These are phyloP conservation scores for Argyrosomus regius DNA, from an alignment of 2,797 vertebrate genomes.

Conservation along the genomic window DNA sequence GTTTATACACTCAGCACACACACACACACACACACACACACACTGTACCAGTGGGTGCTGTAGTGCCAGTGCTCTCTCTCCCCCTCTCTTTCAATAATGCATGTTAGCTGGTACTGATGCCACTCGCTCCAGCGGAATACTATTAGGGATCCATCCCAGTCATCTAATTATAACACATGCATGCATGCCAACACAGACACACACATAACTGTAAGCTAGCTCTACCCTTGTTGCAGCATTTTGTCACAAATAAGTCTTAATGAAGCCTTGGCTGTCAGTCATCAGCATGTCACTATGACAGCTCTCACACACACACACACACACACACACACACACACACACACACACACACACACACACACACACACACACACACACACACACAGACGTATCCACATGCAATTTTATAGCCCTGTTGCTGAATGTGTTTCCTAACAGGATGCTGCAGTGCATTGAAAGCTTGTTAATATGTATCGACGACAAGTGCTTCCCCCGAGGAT, in stretches of 20 bases:
- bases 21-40: constrained; percentile 20
- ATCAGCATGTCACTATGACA: neutral
- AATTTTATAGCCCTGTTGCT: constrained; percentile 12
- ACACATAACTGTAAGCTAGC: neutral
- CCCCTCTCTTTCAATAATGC: constrained; percentile 53
- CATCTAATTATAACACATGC: constrained; percentile 24
- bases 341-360: constrained; percentile 6
- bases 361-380: neutral
- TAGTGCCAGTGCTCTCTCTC: constrained; percentile 13
- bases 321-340: constrained; percentile 6
- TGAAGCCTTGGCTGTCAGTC: constrained; percentile 36
- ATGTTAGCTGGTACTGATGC: constrained; percentile 43
- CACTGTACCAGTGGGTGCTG: neutral
- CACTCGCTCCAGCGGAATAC: constrained; percentile 36
- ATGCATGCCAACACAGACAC: constrained; percentile 1
- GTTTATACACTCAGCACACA: neutral
- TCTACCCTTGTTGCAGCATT: constrained; percentile 10
- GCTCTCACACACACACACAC: constrained; percentile 12
- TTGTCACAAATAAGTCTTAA: constrained; percentile 32
- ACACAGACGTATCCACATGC: neutral
- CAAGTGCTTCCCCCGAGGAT: constrained; percentile 16
- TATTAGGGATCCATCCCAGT: constrained; percentile 21
- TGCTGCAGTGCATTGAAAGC: constrained; percentile 32
- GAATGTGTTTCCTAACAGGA: constrained; percentile 36
- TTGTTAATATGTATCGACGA: constrained; percentile 46